Conservation (phyloP, 64 coral and sea anemone genomes). For the Stylophora pistillata region DNA sequence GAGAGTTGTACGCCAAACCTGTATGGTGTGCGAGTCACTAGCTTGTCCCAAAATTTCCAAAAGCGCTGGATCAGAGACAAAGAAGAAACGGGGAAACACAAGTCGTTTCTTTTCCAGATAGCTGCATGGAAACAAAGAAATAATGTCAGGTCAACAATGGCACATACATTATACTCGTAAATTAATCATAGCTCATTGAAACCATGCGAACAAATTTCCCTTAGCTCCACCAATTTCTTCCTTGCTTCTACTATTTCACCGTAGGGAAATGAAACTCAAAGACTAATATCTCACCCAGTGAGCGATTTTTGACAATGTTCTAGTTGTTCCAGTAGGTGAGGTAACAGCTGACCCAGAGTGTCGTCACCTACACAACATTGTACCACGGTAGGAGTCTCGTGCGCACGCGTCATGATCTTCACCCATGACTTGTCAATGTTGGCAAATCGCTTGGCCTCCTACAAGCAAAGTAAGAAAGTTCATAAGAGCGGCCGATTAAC, state of each 20-base stretch:
- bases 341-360: constrained; percentile 84
- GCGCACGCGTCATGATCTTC: constrained; percentile 92
- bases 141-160: background rate
- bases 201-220: no score
- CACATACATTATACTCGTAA: no score
- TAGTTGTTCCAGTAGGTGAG: constrained; percentile 83
- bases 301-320: constrained; percentile 92
- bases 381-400: constrained; percentile 85
- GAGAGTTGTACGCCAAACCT: constrained; percentile 29
- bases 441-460: constrained; percentile 93
- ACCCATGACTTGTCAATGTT: constrained; percentile 97
- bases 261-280: background rate
- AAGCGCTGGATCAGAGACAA: constrained; percentile 88
- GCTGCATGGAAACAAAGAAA: constrained; percentile 21
- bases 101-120: constrained; percentile 93
- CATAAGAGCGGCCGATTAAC: no score
- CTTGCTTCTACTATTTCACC: no score
- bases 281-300: constrained; percentile 57
- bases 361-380: constrained; percentile 91
- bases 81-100: constrained; percentile 93
- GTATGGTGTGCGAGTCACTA: constrained; percentile 91
- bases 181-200: no score
- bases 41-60: constrained; percentile 94
- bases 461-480: background rate
- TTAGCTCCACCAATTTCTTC: no score